Base-by-base conservation (phyloP, 2,113 vertebrate species). In the Ammodytes dubius region DNA sequence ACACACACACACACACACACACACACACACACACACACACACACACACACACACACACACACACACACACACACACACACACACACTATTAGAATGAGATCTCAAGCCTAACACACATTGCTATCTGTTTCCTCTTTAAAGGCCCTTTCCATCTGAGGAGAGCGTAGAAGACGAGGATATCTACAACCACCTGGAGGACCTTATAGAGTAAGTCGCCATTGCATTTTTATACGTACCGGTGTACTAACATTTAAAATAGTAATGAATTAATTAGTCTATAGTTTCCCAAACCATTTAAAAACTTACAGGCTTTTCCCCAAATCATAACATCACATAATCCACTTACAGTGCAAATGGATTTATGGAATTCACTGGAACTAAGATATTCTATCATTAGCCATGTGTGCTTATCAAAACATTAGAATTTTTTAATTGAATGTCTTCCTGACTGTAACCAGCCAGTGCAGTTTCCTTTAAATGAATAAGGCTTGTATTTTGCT, bases 171-270 rank as follows among this genome's bases (percentile, higher is more conserved):
- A 99, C 77, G 97, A 99, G 60, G 97, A 98, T 72, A 93, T 99
- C 90, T 99, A 99, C 94, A 99, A 98, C 95, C 91, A 96, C 88
- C 95, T 99, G 86, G 97, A 97, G 74, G 98, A 99, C 89, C 94
- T 99, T 60, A 97, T 99, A 84, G 98, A 99, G 98, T 99, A 97
- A 0, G 97, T 96, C 4, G 19, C 17, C 12, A 46, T 12, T 56
- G 7, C 7, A 47, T 45, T 49, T 46, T 2, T 45, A 6, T 7
- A 35, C 37, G 53, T 2, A 35, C 72, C 6, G n/a, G 17, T 2
- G 8, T 40, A 37, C 66, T n/a, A 27, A 3, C 1, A 17, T 64
- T 49, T 17, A 0, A 43, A 8, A 10, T 9, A 40, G 11, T 50
- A 3, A 37, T 19, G 5, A 13, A 5, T n/a, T 43, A 3, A 49